Evolutionary conservation across 2,113 vertebrate genomes (phyloP).

Genomic region (Naja naja): DNA sequence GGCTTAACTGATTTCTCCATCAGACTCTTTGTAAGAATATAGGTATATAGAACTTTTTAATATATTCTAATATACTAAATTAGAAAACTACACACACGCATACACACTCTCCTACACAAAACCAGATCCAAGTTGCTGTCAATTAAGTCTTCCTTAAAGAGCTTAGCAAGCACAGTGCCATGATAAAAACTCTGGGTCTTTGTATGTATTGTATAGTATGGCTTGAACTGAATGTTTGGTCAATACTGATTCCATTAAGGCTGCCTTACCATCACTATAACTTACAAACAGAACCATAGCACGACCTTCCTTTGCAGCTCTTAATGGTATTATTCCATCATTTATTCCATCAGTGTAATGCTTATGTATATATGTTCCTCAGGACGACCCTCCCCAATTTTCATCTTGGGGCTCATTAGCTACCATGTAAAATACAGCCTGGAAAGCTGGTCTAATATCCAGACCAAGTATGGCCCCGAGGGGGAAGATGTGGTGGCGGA

Average conservation of each 20-base stretch:
- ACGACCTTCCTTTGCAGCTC: fast-evolving
- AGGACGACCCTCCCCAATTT: background rate
- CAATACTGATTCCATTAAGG: background rate
- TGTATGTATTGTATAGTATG: background rate
- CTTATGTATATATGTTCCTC: fast-evolving
- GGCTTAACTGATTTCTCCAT: background rate
- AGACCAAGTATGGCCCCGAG: constrained; percentile 69
- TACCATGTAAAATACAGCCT: background rate
- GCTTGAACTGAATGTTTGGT: background rate
- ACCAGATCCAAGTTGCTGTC: background rate
- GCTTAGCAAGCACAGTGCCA: background rate
- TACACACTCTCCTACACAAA: fast-evolving
- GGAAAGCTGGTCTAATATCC: constrained; percentile 53
- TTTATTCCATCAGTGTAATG: background rate
- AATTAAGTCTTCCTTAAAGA: background rate
- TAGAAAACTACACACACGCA: background rate
- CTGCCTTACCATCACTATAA: background rate
- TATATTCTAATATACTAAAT: background rate
- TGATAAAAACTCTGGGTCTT: background rate
- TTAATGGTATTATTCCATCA: background rate
- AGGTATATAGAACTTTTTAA: background rate
- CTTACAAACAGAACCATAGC: background rate
- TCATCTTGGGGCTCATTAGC: constrained; percentile 25
- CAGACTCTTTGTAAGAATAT: background rate
- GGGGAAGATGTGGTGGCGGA: constrained; percentile 53